These are phyloP conservation scores for Mesochorus sp. DNA, from an alignment of 2,888 invertebrate genomes.

Conservation along the genomic window DNA sequence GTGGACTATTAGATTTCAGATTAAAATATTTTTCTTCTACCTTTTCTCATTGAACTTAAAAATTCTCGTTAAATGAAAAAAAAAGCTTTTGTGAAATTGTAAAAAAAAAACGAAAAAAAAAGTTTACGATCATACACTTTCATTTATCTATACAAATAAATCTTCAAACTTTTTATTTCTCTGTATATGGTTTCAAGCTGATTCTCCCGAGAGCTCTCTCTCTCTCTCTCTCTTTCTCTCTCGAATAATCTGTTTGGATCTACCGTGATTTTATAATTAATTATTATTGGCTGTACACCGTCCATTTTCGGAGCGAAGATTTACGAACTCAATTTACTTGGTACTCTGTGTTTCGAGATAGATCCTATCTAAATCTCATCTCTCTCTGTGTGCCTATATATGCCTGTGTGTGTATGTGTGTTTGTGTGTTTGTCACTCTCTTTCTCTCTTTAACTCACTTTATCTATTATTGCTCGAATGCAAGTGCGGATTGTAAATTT, in stretches of 20 bases:
- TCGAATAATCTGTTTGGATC: slow-evolving; percentile 20
- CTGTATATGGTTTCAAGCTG: not conserved
- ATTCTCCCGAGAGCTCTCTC: too few species aligned
- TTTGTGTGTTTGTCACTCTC: not conserved
- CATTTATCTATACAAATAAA: not conserved
- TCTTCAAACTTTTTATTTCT: not conserved
- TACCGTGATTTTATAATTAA: slow-evolving; percentile 40
- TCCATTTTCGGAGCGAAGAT: slow-evolving; percentile 40
- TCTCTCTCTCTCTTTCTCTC: too few species aligned
- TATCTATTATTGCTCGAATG: slow-evolving; percentile 42
- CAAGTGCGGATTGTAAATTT: slow-evolving; percentile 54
- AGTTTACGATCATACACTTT: too few species aligned
- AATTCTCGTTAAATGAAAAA: too few species aligned
- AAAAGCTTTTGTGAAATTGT: too few species aligned
- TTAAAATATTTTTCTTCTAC: too few species aligned
- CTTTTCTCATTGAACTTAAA: too few species aligned
- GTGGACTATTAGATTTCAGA: too few species aligned
- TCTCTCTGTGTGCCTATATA: not conserved
- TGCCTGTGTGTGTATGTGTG: not conserved
- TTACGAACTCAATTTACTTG: slow-evolving; percentile 42
- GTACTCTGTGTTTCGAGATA: slow-evolving; percentile 24
- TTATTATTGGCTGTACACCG: slow-evolving; percentile 30
- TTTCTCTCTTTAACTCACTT: slow-evolving; percentile 5
- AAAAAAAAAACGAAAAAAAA: too few species aligned
- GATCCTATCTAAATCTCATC: slow-evolving; percentile 42